These are phyloP conservation scores for Aphidoletes aphidimyza DNA, from an alignment of 2,888 invertebrate genomes.

Conservation along the genomic window DNA sequence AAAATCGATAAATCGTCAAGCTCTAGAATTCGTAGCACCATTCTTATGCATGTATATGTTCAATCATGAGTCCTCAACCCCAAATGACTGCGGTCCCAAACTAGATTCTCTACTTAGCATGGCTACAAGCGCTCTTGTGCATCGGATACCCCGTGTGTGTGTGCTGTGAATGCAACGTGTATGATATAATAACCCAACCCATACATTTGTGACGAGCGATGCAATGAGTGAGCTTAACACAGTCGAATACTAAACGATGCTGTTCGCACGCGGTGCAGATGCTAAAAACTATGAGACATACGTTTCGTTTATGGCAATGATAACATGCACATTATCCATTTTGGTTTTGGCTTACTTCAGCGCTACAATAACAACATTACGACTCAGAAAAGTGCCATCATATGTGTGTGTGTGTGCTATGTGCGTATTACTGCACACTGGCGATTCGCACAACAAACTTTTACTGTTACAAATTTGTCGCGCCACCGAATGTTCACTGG, in stretches of 20 bases:
- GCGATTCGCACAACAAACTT: no score
- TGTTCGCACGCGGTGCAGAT: constrained; percentile 32
- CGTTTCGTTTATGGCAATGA: constrained; percentile 20
- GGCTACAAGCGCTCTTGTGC: background rate
- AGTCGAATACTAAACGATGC: constrained; percentile 23
- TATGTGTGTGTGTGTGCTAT: no score
- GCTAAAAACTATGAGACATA: background rate
- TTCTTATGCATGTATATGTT: background rate
- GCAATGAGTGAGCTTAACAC: background rate
- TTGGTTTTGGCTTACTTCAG: background rate
- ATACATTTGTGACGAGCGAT: background rate
- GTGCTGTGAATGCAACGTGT: background rate
- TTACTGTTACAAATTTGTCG: background rate
- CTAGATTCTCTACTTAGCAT: no score
- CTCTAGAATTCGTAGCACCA: background rate
- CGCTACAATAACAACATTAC: background rate
- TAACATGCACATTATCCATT: constrained; percentile 51
- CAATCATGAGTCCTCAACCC: background rate
- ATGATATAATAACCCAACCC: constrained; percentile 7
- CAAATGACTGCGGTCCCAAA: no score
- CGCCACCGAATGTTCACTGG: background rate
- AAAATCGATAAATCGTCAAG: constrained; percentile 23
- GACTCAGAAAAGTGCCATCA: no score
- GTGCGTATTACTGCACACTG: no score
- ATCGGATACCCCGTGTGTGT: background rate